A percentile compares a stretch with the other conserved stretches of the same genome.
Conservation (phyloP, 2,113 vertebrate species). For the Vireo altiloquus region DNA sequence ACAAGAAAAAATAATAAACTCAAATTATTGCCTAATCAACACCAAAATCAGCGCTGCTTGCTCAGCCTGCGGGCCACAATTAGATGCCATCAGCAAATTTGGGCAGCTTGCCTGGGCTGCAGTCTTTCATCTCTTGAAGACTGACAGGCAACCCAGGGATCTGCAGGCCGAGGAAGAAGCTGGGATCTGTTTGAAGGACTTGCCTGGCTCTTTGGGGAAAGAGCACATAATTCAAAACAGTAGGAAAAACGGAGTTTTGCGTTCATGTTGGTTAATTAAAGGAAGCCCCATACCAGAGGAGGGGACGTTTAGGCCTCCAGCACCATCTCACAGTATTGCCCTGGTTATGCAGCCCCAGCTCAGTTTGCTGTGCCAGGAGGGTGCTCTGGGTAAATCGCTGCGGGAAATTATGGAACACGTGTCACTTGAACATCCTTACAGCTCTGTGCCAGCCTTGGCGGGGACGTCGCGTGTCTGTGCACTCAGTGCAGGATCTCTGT, state of each 20-base stretch:
- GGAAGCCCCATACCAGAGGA: neutral
- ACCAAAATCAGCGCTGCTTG: conserved; percentile 50
- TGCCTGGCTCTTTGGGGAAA: neutral
- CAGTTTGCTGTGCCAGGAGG: neutral
- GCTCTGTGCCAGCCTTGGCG: neutral
- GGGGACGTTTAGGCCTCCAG: neutral
- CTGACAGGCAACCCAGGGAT: conserved; percentile 1
- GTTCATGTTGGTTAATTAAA: neutral
- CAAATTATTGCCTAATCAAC: conserved; percentile 61
- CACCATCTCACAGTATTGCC: neutral
- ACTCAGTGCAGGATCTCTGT: neutral
- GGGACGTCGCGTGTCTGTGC: neutral
- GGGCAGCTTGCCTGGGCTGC: conserved; percentile 60
- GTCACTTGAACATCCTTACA: neutral
- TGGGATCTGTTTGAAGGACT: neutral
- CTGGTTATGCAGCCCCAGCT: neutral
- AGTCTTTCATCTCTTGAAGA: conserved; percentile 43
- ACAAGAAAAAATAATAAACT: conserved; percentile 42
- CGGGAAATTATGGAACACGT: neutral
- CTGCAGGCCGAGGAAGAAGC: conserved; percentile 8
- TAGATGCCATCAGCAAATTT: conserved; percentile 64
- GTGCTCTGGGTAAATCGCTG: neutral
- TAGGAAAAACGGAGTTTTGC: neutral
- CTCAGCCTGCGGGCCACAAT: conserved; percentile 53
- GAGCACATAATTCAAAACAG: neutral